Percentiles rank a stretch among this genome's conserved stretches.
These are phyloP conservation scores for Stichopus horrens DNA, from an alignment of 53 echinoderm and acorn worm species.

Conservation along the genomic window DNA sequence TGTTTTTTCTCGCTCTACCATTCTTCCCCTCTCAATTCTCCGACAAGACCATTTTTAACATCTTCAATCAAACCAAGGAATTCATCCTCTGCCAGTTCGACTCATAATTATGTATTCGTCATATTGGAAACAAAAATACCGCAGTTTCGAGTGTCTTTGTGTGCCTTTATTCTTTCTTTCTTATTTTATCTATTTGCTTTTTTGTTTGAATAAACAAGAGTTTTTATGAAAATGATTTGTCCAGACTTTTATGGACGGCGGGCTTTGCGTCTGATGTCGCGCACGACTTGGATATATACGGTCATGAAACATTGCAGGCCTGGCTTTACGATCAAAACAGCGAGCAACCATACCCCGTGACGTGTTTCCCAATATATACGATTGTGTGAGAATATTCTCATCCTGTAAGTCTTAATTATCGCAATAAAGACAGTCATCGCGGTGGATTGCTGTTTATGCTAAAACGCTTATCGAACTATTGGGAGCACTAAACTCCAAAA, in stretches of 20 bases:
- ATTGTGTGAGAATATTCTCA: background rate
- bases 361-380: background rate
- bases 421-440: constrained; percentile 6
- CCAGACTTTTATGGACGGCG: constrained; percentile 24
- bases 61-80: too few species aligned
- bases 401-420: constrained; percentile 10
- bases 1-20: too few species aligned
- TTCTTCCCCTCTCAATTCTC: too few species aligned
- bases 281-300: background rate
- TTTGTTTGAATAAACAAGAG: constrained; percentile 27
- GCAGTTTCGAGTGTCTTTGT: too few species aligned
- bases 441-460: constrained; percentile 37
- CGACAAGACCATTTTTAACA: too few species aligned
- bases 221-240: constrained; percentile 35
- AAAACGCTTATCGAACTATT: constrained; percentile 28
- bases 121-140: too few species aligned
- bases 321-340: constrained; percentile 20
- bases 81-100: too few species aligned
- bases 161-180: too few species aligned
- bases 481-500: constrained; percentile 11
- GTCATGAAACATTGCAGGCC: constrained; percentile 22
- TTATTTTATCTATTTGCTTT: too few species aligned
- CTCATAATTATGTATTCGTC: too few species aligned
- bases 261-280: background rate
- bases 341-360: background rate